A percentile compares a stretch with the other conserved stretches of the same genome.
Evolutionary conservation across 2,797 vertebrate genomes (phyloP).

Genomic region (Zalophus californianus): DNA sequence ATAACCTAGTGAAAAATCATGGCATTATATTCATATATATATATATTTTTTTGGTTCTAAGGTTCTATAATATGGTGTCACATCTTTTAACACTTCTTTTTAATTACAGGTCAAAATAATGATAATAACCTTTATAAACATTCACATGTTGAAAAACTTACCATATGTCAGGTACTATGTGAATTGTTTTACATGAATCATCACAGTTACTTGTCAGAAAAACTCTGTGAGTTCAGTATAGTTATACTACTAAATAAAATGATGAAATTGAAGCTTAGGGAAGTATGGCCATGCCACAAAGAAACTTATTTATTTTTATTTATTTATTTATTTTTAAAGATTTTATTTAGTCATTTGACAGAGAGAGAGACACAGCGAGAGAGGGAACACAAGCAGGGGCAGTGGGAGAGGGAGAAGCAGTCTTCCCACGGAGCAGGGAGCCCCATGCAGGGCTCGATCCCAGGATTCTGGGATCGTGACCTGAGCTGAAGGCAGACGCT

Average conservation of each 20-base stretch:
- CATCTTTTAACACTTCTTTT: background rate
- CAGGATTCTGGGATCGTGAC: no score
- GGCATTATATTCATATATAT: background rate
- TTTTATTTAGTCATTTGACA: no score
- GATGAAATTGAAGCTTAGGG: background rate
- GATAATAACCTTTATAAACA: background rate
- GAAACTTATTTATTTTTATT: background rate
- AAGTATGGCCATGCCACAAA: background rate
- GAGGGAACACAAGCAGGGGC: no score
- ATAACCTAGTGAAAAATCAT: conserved; percentile 23
- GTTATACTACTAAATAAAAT: background rate
- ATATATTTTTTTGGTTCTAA: background rate
- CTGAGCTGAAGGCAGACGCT: no score
- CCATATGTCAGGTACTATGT: background rate
- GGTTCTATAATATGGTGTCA: background rate
- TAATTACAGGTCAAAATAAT: conserved; percentile 30
- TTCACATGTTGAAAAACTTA: conserved; percentile 31
- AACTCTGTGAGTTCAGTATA: background rate
- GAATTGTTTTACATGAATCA: background rate
- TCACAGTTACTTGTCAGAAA: background rate
- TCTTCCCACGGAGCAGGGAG: no score
- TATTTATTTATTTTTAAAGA: no score
- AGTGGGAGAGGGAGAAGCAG: no score
- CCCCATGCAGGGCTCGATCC: no score
- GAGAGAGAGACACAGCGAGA: no score